phyloP scores from a whole-genome alignment of 2,888 invertebrate species.

The Drosophila sordidapex region DNA sequence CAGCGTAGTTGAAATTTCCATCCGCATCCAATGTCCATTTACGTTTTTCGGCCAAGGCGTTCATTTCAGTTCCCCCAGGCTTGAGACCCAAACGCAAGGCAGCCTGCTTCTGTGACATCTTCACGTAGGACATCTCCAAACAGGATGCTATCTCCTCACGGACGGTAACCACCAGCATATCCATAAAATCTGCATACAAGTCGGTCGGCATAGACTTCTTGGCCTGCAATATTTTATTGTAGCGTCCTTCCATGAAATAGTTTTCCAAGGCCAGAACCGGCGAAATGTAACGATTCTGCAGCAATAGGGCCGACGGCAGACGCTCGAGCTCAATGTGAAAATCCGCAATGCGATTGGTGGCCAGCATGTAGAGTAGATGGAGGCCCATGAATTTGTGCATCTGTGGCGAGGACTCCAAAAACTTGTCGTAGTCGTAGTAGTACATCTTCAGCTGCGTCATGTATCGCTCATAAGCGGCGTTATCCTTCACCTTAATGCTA shows the following conservation, averaged over 20 bases:
- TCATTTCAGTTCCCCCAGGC: constrained; percentile 42
- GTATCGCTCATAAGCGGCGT: constrained; percentile 68
- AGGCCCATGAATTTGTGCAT: constrained; percentile 72
- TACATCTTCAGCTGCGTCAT: constrained; percentile 70
- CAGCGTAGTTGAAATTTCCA: constrained; percentile 58
- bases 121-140: constrained; percentile 61
- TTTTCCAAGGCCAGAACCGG: constrained; percentile 66
- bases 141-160: constrained; percentile 73
- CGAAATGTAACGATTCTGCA: constrained; percentile 55
- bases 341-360: constrained; percentile 70
- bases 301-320: constrained; percentile 60
- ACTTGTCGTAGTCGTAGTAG: constrained; percentile 66
- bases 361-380: constrained; percentile 68
- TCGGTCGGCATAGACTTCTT: constrained; percentile 68
- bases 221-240: constrained; percentile 68
- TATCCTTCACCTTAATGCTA: constrained; percentile 64
- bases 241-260: constrained; percentile 72
- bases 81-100: constrained; percentile 65
- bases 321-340: constrained; percentile 73
- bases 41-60: constrained; percentile 43
- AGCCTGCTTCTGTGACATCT: constrained; percentile 59
- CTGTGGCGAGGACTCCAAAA: constrained; percentile 45
- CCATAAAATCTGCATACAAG: constrained; percentile 67
- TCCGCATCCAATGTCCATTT: constrained; percentile 56
- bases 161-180: constrained; percentile 57